Conservation (phyloP, 1,140 invertebrate species). For the Aphaenogaster ashmeadi region DNA sequence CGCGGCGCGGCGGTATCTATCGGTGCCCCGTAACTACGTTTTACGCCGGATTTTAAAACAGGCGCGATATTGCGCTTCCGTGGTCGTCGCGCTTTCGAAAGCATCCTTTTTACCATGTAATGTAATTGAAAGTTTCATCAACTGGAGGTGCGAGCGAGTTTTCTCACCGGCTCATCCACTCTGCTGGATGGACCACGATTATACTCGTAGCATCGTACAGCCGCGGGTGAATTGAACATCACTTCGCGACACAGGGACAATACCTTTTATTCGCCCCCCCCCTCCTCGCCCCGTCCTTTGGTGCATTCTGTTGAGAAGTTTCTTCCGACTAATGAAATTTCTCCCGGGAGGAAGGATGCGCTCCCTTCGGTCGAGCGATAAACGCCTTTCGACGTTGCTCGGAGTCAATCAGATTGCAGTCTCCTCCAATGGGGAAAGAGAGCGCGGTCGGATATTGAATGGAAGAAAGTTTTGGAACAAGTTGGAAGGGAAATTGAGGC, state of each 20-base stretch:
- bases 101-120: constrained; percentile 11
- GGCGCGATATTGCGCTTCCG: neutral
- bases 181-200: constrained; percentile 28
- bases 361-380: constrained; percentile 28
- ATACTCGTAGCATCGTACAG: neutral
- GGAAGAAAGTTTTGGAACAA: constrained; percentile 36
- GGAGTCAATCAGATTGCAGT: constrained; percentile 54
- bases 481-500: constrained; percentile 36
- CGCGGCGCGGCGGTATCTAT: neutral
- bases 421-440: constrained; percentile 14
- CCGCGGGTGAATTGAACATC: constrained; percentile 26
- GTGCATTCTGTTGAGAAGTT: constrained; percentile 51
- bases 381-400: constrained; percentile 45
- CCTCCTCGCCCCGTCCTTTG: neutral
- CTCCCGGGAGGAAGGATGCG: constrained; percentile 41
- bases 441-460: constrained; percentile 32
- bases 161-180: constrained; percentile 11
- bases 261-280: constrained; percentile 26
- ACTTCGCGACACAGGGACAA: constrained; percentile 42
- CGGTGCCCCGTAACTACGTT: neutral
- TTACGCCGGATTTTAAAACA: constrained; percentile 26
- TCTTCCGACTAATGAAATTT: constrained; percentile 53
- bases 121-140: constrained; percentile 47
- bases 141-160: neutral
- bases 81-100: neutral